phyloP scores from a whole-genome alignment of 2,113 vertebrate genomes.

The Laticauda laticaudata region DNA sequence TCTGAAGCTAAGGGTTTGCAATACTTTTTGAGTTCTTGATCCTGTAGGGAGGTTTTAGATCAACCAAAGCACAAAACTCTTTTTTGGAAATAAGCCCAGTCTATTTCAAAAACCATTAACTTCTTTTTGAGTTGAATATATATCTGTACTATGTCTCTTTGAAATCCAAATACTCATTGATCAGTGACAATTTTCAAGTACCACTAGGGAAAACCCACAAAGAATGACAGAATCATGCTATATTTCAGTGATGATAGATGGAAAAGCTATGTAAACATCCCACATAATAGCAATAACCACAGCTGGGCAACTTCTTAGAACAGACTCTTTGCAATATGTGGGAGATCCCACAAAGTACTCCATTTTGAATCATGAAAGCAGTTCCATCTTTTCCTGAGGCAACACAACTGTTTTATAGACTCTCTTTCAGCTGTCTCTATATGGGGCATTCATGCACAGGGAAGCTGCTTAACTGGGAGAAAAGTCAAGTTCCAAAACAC shows the following conservation, averaged over 20 bases:
- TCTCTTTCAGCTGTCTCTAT: background rate
- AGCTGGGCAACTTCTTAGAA: background rate
- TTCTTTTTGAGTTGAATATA: slow-evolving; percentile 4
- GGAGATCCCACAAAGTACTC: background rate
- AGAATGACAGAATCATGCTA: slow-evolving; percentile 16
- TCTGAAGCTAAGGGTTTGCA: background rate
- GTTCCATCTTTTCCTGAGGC: background rate
- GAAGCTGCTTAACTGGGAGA: background rate
- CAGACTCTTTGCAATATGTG: background rate
- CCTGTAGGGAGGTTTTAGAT: background rate
- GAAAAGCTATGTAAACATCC: slow-evolving; percentile 6
- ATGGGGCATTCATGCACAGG: background rate
- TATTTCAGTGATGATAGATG: slow-evolving; percentile 15
- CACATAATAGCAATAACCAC: slow-evolving; percentile 38
- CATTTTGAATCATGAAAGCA: background rate
- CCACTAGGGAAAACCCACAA: background rate
- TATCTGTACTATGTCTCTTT: slow-evolving; percentile 22
- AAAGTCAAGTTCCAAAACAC: background rate
- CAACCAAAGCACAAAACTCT: background rate
- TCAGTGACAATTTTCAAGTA: slow-evolving; percentile 28
- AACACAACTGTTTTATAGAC: background rate
- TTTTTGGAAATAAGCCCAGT: slow-evolving; percentile 9
- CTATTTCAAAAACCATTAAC: slow-evolving; percentile 19
- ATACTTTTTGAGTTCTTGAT: background rate
- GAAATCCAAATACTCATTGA: slow-evolving; percentile 34